Percentiles rank a stretch among this genome's conserved stretches.
Conservation (phyloP, 2,797 vertebrate genomes). For the Myiotriccus ornatus region DNA sequence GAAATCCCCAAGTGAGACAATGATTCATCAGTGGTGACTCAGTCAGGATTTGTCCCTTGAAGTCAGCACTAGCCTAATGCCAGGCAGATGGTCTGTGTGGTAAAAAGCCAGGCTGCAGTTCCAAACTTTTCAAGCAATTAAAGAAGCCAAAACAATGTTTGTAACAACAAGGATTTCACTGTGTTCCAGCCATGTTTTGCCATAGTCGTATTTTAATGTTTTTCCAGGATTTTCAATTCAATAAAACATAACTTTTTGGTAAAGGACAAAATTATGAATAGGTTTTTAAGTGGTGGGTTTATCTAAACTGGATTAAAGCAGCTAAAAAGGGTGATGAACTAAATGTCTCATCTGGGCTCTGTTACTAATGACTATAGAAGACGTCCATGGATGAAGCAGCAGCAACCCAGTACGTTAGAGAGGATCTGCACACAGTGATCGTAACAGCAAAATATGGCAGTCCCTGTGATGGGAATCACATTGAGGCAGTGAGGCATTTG, state of each 20-base stretch:
- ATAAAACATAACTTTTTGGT: background rate
- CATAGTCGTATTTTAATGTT: background rate
- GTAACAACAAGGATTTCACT: background rate
- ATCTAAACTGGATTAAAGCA: background rate
- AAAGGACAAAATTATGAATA: background rate
- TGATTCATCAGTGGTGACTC: slow-evolving; percentile 11
- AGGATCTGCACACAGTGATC: background rate
- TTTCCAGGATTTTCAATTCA: background rate
- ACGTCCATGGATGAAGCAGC: background rate
- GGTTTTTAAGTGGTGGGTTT: background rate
- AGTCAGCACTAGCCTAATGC: background rate
- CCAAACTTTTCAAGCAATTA: background rate
- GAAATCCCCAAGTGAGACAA: slow-evolving; percentile 27
- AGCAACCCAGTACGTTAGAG: background rate
- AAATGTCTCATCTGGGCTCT: background rate
- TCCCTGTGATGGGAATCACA: background rate
- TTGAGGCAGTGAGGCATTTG: background rate
- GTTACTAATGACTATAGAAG: background rate
- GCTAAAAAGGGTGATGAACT: background rate
- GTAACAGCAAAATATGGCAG: background rate
- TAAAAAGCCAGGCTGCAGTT: background rate
- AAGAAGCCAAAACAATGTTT: background rate
- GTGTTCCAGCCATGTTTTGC: background rate
- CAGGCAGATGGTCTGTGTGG: background rate
- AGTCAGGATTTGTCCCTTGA: slow-evolving; percentile 1